Conservation (phyloP, 2,113 vertebrate genomes). For the Spilogale gracilis region DNA sequence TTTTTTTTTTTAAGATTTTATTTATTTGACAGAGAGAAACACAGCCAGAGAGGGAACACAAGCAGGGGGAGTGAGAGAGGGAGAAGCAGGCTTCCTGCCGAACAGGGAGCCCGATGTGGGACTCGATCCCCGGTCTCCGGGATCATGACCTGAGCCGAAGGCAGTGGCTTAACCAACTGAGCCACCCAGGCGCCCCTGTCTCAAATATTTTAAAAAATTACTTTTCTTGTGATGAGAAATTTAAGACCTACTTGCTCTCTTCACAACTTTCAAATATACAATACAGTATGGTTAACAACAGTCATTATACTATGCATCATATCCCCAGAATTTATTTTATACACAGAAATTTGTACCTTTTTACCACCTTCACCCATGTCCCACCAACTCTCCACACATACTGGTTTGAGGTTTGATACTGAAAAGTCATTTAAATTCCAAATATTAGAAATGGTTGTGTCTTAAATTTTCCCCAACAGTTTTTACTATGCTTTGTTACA, state of each 20-base stretch:
- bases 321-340: background rate
- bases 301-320: background rate
- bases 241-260: background rate
- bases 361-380: background rate
- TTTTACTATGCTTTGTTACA: background rate
- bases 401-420: background rate
- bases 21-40: no score
- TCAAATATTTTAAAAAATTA: background rate
- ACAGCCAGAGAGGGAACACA: no score
- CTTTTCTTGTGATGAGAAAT: background rate
- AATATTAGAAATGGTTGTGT: conserved; percentile 1
- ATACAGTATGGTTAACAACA: background rate
- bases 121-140: no score
- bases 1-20: no score
- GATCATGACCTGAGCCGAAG: no score
- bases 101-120: no score
- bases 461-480: background rate
- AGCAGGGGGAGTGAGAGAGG: no score
- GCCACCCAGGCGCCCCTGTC: no score
- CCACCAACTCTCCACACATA: background rate
- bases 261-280: background rate
- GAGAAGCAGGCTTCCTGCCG: no score
- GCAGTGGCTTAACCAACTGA: no score
- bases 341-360: background rate
- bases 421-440: background rate